Evolutionary conservation across 2,797 vertebrate species (phyloP), one percentile per base, ranked within the genome.

Genomic region (Enteromius unitaeniatus): DNA sequence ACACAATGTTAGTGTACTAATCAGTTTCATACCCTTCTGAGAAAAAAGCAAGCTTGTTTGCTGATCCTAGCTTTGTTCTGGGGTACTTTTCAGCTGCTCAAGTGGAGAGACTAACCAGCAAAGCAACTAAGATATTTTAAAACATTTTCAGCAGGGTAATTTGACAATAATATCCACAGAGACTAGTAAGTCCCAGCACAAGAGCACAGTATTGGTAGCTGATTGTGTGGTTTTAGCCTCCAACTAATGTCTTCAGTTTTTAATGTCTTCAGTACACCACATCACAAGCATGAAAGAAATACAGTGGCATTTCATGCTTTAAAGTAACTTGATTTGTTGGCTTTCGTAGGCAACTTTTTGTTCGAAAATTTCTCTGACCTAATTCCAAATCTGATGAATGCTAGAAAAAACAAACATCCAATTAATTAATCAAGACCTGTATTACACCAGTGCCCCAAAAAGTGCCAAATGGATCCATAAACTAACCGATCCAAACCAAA

Each of bases 401-500:
- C 68, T 40, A 55, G 17, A 69, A 86, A 69, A 79, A 79, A 82
- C 42, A 74, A 74, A 42, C 34, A 69, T 53, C 62, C 37, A 23
- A 34, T 78, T 65, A 84, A 84, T 73, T 31, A 84, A 75, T 76
- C 26, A 28, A 45, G 11, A 58, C 47, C 64, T 79, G 49, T 79
- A 79, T 88, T 88, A 88, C 76, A 78, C 77, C 65, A 82, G 82
- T 78, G 83, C 88, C 79, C 64, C 87, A 79, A 91, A 89, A 88
- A 88, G 86, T 60, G 40, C 88, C 83, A 81, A 65, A 88, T 82
- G 89, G 78, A 49, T 91, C 87, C 88, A 91, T 93, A 91, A 84
- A 85, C 91, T 89, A 93, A 77, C 92, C 83, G 84, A 88, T 85
- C 84, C 89, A 93, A 93, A 93, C 83, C 84, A 91, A 90, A 92